phyloP scores from a whole-genome alignment of 2,797 vertebrate genomes.

The Onychomys arenicola region DNA sequence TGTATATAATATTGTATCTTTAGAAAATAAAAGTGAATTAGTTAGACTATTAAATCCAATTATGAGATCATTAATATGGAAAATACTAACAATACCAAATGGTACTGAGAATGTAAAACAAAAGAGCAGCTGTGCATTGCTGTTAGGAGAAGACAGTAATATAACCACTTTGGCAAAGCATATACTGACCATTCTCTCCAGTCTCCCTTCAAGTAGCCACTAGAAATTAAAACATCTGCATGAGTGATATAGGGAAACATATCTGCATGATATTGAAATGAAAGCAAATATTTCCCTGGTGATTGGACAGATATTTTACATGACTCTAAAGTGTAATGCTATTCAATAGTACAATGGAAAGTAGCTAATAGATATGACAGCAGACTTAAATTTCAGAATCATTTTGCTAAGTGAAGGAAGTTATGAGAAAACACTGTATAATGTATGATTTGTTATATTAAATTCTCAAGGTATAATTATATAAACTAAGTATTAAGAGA shows the following conservation, averaged over 20 bases:
- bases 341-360: neutral
- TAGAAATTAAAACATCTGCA: slow-evolving; percentile 39
- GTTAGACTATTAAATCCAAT: neutral
- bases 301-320: slow-evolving; percentile 29
- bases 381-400: neutral
- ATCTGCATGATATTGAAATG: neutral
- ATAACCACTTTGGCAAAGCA: neutral
- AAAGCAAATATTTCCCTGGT: neutral
- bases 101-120: neutral
- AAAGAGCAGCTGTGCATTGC: neutral
- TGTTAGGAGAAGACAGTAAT: neutral
- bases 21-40: slow-evolving; percentile 58
- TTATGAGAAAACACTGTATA: neutral
- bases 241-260: neutral
- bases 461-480: slow-evolving; percentile 19
- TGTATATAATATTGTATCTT: slow-evolving; percentile 24
- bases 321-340: neutral
- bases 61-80: neutral
- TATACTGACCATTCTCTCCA: neutral
- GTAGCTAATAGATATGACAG: neutral
- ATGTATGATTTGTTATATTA: slow-evolving; percentile 25
- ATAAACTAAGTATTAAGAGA: neutral
- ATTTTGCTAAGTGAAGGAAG: slow-evolving; percentile 41
- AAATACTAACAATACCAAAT: neutral
- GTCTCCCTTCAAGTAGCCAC: neutral